A percentile compares a stretch with the other conserved stretches of the same genome.
These are phyloP conservation scores for Sebastes reedi DNA, from an alignment of 2,797 vertebrate genomes.

Conservation along the genomic window DNA sequence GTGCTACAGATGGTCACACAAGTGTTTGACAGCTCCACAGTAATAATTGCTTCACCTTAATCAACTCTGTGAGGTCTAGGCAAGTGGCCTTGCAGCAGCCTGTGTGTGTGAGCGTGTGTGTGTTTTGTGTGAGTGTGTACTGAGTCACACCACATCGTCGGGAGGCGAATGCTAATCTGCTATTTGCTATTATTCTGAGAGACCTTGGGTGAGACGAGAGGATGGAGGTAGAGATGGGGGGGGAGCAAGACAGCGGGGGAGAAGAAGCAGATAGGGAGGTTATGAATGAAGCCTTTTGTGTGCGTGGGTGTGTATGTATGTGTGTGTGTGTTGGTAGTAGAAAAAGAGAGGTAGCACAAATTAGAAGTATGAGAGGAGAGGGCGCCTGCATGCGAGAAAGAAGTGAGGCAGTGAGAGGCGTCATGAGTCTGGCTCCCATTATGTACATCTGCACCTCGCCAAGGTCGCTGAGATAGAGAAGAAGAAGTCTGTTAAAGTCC, in stretches of 20 bases:
- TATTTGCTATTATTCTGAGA: slow-evolving; percentile 42
- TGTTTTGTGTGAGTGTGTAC: neutral
- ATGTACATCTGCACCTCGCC: neutral
- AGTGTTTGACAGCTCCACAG: slow-evolving; percentile 1
- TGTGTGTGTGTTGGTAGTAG: neutral
- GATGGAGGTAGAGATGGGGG: slow-evolving; percentile 78
- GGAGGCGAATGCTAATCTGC: slow-evolving; percentile 42
- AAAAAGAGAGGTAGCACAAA: neutral
- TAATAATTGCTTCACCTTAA: slow-evolving; percentile 40
- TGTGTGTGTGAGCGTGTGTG: neutral
- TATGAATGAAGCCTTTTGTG: slow-evolving; percentile 53
- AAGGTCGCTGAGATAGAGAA: neutral
- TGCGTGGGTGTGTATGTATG: neutral
- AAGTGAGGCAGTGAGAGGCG: neutral
- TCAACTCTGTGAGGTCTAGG: slow-evolving; percentile 38
- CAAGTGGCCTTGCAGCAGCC: slow-evolving; percentile 32
- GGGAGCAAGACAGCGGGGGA: slow-evolving; percentile 44
- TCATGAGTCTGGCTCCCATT: neutral
- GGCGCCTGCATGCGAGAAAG: neutral
- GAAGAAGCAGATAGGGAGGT: slow-evolving; percentile 46
- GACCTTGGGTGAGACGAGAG: slow-evolving; percentile 59
- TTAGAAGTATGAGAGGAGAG: slow-evolving; percentile 11
- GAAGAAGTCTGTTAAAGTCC: neutral
- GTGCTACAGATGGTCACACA: neutral
- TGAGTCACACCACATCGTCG: neutral